Evolutionary conservation across 2,113 vertebrate genomes (phyloP).

Genomic region (Xenopus tropicalis): UCB_Xtro_10.0 CM004444.2:129102001-129102500

Average conservation of each 20-base stretch:
- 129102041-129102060: constrained; percentile 1
- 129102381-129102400: no score
- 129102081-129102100: background rate
- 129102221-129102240: background rate
- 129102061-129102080: background rate
- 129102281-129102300: background rate
- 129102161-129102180: background rate
- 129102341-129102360: no score
- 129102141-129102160: background rate
- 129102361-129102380: no score
- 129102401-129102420: no score
- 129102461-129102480: no score
- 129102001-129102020: background rate
- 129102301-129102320: no score
- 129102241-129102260: background rate
- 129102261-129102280: background rate
- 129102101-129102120: background rate
- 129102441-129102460: no score
- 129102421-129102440: no score
- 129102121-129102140: background rate
- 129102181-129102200: background rate
- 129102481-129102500: no score
- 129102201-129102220: background rate
- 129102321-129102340: no score
- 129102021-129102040: background rate